Base-by-base conservation (phyloP, 1,140 invertebrate genomes). In the Parasteatoda tepidariorum region DNA sequence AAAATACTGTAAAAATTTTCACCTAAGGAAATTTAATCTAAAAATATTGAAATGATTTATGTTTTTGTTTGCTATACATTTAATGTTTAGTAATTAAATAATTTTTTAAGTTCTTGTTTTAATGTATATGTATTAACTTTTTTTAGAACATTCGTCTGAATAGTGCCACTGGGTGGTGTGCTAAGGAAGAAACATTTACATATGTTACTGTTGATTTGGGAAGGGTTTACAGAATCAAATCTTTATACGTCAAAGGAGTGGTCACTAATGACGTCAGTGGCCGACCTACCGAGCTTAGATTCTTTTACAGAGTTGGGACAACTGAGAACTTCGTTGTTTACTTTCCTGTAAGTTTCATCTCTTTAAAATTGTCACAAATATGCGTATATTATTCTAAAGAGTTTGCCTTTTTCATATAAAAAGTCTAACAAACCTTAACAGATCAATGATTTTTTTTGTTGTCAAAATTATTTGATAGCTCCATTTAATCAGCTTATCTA, bases 231-330 rank as follows among this genome's bases (percentile, higher is more conserved):
- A 91, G 96, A 86, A 94, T 98, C 0, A 98, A 97, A 85, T 91
- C 91, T 70, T 87, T 97, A 85, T 89, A 97, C 28, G 95, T 98
- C 0, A 88, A 88, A 90, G 96, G 96, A 70, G 96, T 98, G n/a
- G 95, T 98, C 2, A 97, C 96, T 0, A 97, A 97, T 85, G 96
- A 97, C 86, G 96, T 97, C 68, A 96, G 97, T 13, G 96, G 96
- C 70, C 91, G 96, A 79, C 96, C 96, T 9, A 98, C 96, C 0
- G 96, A 98, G 91, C 96, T 98, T 71, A 91, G 97, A 81, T 97
- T 98, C 90, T 98, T 98, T 91, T 98, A 98, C 89, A 98, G 98
- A 90, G 94, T 96, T 90, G 91, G 94, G 1, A 96, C 97, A 89
- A 93, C 90, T 85, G 96, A 98, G 88, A 97, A 98, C 87, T 98